Conservation (phyloP, 2,888 invertebrate genomes). For the Thymelicus acteon region DNA sequence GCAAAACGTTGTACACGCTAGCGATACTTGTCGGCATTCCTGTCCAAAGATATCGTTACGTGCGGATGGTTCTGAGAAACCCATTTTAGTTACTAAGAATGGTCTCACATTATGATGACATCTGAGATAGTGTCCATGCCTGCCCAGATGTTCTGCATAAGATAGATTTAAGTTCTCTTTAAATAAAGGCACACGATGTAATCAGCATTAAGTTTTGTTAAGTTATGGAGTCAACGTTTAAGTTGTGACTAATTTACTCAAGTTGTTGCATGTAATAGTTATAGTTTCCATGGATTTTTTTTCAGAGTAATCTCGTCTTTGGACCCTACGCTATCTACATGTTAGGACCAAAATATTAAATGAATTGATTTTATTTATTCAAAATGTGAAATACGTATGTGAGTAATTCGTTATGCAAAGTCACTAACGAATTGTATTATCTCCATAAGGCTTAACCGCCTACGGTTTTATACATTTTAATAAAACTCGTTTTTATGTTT, state of each 20-base stretch:
- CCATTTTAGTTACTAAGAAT: slow-evolving; percentile 19
- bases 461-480: slow-evolving; percentile 21
- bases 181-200: not conserved
- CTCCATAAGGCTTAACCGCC: slow-evolving; percentile 9
- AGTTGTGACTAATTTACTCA: not conserved
- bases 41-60: slow-evolving; percentile 8
- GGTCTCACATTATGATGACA: slow-evolving; percentile 15
- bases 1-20: slow-evolving; percentile 6
- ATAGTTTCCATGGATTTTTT: not conserved
- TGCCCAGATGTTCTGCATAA: not conserved
- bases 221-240: not conserved
- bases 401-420: too few species aligned
- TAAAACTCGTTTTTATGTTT: slow-evolving; percentile 25
- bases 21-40: slow-evolving; percentile 16
- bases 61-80: slow-evolving; percentile 19
- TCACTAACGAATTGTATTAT: not conserved
- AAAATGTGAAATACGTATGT: too few species aligned
- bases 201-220: not conserved
- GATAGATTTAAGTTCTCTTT: not conserved
- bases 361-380: not conserved
- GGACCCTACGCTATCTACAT: too few species aligned
- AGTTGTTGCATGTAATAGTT: not conserved
- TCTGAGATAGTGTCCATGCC: slow-evolving; percentile 6
- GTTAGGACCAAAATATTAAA: not conserved
- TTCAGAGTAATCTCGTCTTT: too few species aligned